Evolutionary conservation across 2,113 vertebrate genomes (phyloP).

Genomic region (Trogon surrucura): DNA sequence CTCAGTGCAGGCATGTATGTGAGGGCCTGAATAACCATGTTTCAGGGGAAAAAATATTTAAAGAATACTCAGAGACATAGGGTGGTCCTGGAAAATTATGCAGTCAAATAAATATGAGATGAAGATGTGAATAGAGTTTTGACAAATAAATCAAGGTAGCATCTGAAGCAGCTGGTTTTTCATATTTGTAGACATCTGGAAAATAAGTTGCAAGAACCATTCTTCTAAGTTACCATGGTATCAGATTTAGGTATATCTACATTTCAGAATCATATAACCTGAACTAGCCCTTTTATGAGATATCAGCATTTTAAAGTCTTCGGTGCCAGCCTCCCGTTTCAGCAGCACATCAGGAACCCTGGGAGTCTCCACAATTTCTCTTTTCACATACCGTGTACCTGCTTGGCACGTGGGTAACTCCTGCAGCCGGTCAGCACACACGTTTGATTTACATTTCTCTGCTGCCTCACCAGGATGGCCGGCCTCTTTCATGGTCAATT

Average conservation of each 20-base stretch:
- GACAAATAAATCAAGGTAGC: neutral
- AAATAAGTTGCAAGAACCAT: neutral
- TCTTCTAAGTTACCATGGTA: constrained; percentile 30
- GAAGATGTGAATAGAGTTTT: neutral
- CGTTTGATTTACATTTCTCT: neutral
- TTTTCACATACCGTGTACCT: neutral
- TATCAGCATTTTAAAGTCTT: neutral
- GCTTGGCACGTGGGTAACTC: neutral
- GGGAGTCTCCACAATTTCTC: neutral
- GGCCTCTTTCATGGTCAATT: neutral
- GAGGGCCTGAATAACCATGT: neutral
- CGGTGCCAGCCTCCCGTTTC: neutral
- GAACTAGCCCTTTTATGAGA: neutral
- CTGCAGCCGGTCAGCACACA: neutral
- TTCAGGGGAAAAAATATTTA: neutral
- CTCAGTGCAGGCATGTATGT: neutral
- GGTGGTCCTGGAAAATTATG: neutral
- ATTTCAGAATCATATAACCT: neutral
- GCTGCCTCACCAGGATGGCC: neutral
- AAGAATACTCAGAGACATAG: neutral
- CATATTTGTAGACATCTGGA: neutral
- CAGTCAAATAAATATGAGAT: neutral
- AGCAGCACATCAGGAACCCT: neutral
- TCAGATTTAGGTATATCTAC: neutral
- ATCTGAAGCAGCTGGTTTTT: neutral